Base-by-base conservation (phyloP, 2,888 invertebrate genomes). In the Spisula solida region DNA sequence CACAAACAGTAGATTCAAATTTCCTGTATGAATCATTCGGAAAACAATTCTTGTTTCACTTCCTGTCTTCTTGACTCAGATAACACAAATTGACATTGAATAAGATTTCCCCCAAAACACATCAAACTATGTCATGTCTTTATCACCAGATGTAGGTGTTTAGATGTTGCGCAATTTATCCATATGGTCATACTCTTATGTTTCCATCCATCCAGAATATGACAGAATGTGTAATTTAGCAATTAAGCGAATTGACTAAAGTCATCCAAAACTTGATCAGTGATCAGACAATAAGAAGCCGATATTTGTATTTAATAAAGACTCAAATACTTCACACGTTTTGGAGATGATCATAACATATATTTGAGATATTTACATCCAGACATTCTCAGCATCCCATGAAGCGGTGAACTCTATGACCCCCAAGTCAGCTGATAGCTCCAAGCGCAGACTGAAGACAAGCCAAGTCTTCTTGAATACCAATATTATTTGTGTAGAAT, bases 401-500 rank as follows among this genome's bases (percentile, higher is more conserved):
- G 75, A 60, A 41, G 75, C 75, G 31, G 75, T 92, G 90, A 90
- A 92, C 92, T 87, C 89, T 47, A 6, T 89, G 88, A 92, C 89
- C 92, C 82, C 41, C 84, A 79, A 75, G 86, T 90, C 92, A 92
- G 88, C 86, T 91, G 86, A 91, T 91, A 79, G 10, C 70, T 51
- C 82, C 29, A 34, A 75, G 75, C 75, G 75, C 75, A 75, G 75
- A 75, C 75, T 31, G 16, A 25, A 75, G 75, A 31, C 75, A 75
- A 34, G 75, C 29, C 14, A 31, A 75, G 16, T 18, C 34, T 31
- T 75, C 75, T 31, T 75, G 31, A 75, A 75, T 75, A 75, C 31
- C 75, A 34, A 75, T 75, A 75, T 75, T 75, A 31, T 75, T 75
- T 75, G 75, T 34, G 75, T 75, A 34, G 75, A 75, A 31, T 75